phyloP scores from a whole-genome alignment of 2,888 invertebrate genomes.

The Itoplectis maculator region DNA sequence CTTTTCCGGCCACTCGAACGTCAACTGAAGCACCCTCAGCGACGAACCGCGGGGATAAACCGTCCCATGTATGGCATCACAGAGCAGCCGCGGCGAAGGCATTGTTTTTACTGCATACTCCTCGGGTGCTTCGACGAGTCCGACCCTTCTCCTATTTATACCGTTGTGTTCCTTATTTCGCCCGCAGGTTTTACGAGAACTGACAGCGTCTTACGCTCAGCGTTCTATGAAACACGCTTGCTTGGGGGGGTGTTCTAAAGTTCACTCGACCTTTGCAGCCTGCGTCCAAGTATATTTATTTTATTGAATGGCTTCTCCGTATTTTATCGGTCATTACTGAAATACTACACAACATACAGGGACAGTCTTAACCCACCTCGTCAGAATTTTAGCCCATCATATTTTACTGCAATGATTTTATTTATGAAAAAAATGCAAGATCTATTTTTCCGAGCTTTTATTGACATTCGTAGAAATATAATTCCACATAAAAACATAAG shows the following conservation, averaged over 20 bases:
- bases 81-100: conserved; percentile 21
- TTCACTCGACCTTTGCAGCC: conserved; percentile 7
- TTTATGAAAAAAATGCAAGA: too few relatives aligned
- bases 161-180: conserved; percentile 18
- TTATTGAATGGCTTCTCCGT: conserved; percentile 18
- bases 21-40: conserved; percentile 55
- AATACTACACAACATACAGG: not conserved
- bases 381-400: not conserved
- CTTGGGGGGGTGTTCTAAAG: not conserved
- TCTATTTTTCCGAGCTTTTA: not conserved
- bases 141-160: conserved; percentile 33
- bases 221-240: not conserved
- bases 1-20: conserved; percentile 51
- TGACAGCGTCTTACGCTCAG: not conserved
- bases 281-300: conserved; percentile 22
- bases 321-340: conserved; percentile 15
- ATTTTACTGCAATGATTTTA: not conserved
- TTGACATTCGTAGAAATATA: not conserved
- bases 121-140: conserved; percentile 7
- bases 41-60: conserved; percentile 49
- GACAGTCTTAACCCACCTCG: not conserved
- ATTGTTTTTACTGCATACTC: conserved; percentile 60
- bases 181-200: conserved; percentile 39
- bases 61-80: conserved; percentile 40
- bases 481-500: too few relatives aligned